Base-by-base conservation (phyloP, 2,888 invertebrate genomes). In the Hybos culiciformis region DNA sequence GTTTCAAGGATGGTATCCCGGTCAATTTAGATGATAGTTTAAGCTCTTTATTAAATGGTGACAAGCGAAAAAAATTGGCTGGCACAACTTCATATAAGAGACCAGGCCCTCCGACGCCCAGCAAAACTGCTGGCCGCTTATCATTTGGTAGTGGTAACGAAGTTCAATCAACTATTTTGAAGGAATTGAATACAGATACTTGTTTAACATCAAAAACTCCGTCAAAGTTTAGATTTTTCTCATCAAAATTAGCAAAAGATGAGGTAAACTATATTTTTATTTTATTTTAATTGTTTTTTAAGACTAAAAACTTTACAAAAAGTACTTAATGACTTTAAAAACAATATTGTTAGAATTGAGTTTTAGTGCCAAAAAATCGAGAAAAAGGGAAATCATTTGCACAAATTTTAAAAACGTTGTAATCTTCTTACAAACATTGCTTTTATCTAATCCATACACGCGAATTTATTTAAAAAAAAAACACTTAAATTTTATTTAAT, bases 101-200 rank as follows among this genome's bases (percentile, higher is more conserved):
- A 56, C 87, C 87, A 1, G 87, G 87, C 1, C 87, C 86, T 37
- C 87, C 87, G 19, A 87, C 87, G 2, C 87, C 87, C 0, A 84
- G 84, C 66, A 87, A 85, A 66, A 80, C 84, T 60, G 83, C 83
- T 11, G 79, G 80, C 2, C 70, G 84, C 48, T 65, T 77, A 8
- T 85, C 85, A 1, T 72, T 80, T 57, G 66, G 68, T 51, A 48
- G 48, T 24, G 43, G 19, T 41, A 52, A 49, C 33, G 62, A 60
- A 33, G 61, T 62, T 2, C 63, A 74, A 62, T 75, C 77, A 46
- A 70, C 72, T 0, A 70, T 74, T 1, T 59, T 80, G 23, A 71
- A 71, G 45, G 79, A 79, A 47, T 66, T 68, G 9, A 65, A 62
- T 32, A 66, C 66, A 36, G 41, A 55, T 56, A 48, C 41, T 20